A percentile compares a stretch with the other conserved stretches of the same genome.
Evolutionary conservation across 2,888 invertebrate genomes (phyloP).

Genomic region (Atethmia centrago): DNA sequence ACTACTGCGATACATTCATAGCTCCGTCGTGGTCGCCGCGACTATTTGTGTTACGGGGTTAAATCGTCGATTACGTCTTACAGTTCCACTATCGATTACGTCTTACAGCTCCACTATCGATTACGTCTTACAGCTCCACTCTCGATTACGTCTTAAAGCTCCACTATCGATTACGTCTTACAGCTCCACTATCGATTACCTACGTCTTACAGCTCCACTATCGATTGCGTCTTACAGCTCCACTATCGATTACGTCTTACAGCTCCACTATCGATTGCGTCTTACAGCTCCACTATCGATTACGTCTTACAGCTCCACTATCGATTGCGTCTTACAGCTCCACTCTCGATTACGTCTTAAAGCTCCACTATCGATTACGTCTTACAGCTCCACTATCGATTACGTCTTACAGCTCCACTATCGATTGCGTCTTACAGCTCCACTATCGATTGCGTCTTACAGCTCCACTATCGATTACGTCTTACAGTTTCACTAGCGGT

Average conservation of each 20-base stretch:
- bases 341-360: slow-evolving; percentile 16
- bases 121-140: slow-evolving; percentile 22
- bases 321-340: slow-evolving; percentile 28
- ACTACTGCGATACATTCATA: slow-evolving; percentile 21
- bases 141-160: too few relatives aligned
- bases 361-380: slow-evolving; percentile 38
- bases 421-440: slow-evolving; percentile 28
- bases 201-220: too few relatives aligned
- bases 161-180: slow-evolving; percentile 36
- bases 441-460: slow-evolving; percentile 17
- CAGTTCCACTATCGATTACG: slow-evolving; percentile 15
- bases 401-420: too few relatives aligned
- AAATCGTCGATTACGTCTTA: slow-evolving; percentile 39
- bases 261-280: slow-evolving; percentile 37
- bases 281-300: slow-evolving; percentile 15
- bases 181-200: slow-evolving; percentile 11
- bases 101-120: slow-evolving; percentile 14
- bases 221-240: slow-evolving; percentile 28
- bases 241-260: slow-evolving; percentile 17
- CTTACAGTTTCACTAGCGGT: slow-evolving; percentile 15
- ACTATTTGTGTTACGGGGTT: slow-evolving; percentile 54
- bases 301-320: too few relatives aligned
- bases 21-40: slow-evolving; percentile 31
- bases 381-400: slow-evolving; percentile 15
- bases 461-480: slow-evolving; percentile 38